These are phyloP conservation scores for Martes martes DNA, from an alignment of 2,113 vertebrate genomes.

Conservation along the genomic window DNA sequence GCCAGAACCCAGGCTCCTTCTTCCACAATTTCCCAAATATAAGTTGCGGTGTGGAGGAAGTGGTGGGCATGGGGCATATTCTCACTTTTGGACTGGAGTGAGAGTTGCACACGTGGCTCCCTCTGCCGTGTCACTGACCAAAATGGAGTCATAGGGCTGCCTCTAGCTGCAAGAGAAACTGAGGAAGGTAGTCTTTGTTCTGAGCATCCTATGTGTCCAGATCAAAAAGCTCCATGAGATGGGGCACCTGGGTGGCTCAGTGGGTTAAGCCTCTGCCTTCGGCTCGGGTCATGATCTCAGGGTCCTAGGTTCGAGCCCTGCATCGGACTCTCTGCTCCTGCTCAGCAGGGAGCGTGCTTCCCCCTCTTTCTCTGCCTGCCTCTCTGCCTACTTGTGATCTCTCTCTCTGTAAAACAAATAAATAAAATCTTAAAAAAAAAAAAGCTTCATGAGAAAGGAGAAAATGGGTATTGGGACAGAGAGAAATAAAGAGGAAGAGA, in stretches of 20 bases:
- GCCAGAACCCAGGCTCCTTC: not conserved
- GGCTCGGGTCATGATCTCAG: too few species aligned
- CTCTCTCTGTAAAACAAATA: too few species aligned
- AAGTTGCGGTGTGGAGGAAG: not conserved
- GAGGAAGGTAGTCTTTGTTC: not conserved
- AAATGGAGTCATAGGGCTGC: not conserved
- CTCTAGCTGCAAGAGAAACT: not conserved
- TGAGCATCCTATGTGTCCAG: not conserved
- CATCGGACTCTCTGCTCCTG: too few species aligned
- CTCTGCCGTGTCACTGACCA: not conserved
- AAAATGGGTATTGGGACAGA: not conserved
- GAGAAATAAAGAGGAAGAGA: not conserved
- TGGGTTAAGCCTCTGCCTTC: too few species aligned
- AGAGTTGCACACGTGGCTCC: not conserved
- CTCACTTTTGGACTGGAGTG: not conserved
- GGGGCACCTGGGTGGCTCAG: too few species aligned
- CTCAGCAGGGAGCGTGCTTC: too few species aligned
- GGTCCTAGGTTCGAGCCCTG: too few species aligned
- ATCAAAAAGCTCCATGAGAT: not conserved
- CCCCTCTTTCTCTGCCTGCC: too few species aligned
- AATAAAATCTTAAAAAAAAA: not conserved
- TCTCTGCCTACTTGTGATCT: too few species aligned
- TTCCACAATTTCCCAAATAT: not conserved
- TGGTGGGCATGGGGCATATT: too few species aligned
- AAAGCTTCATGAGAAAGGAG: not conserved